Evolutionary conservation across 2,113 vertebrate species (phyloP).

Genomic region (Epinephelus fuscoguttatus): DNA sequence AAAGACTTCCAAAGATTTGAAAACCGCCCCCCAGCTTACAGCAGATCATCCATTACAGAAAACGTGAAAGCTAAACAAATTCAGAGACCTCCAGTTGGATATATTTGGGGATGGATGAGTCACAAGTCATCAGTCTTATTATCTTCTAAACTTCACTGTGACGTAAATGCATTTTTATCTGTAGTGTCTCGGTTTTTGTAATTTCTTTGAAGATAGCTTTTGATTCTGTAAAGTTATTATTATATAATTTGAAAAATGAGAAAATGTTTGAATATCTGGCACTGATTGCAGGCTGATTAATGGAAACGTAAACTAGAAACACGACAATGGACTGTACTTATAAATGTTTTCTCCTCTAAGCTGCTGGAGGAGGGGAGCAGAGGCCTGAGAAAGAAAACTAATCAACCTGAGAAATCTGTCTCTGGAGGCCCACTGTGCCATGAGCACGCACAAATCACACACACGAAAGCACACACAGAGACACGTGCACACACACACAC

Average conservation of each 20-base stretch:
- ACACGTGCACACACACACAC: conserved; percentile 15
- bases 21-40: not conserved
- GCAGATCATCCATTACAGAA: conserved; percentile 27
- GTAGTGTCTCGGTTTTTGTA: not conserved
- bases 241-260: not conserved
- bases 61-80: conserved; percentile 9
- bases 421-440: conserved; percentile 63
- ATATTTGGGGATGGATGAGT: not conserved
- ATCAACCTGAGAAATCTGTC: conserved; percentile 74
- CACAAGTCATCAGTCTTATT: conserved; percentile 14
- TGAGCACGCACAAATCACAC: conserved; percentile 25
- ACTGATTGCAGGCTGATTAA: conserved; percentile 1
- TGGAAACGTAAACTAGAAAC: conserved; percentile 14
- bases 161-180: not conserved
- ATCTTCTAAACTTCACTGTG: conserved; percentile 1
- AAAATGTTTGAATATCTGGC: not conserved
- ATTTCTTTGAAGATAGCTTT: conserved; percentile 17
- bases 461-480: conserved; percentile 8
- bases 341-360: conserved; percentile 30
- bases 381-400: conserved; percentile 71
- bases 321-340: conserved; percentile 6
- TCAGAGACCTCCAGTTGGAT: conserved; percentile 5
- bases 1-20: not conserved
- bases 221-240: not conserved
- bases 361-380: conserved; percentile 49